A percentile compares a stretch with the other conserved stretches of the same genome.
These are phyloP conservation scores for Anarrhichthys ocellatus DNA, from an alignment of 2,113 vertebrate genomes.

Conservation along the genomic window DNA sequence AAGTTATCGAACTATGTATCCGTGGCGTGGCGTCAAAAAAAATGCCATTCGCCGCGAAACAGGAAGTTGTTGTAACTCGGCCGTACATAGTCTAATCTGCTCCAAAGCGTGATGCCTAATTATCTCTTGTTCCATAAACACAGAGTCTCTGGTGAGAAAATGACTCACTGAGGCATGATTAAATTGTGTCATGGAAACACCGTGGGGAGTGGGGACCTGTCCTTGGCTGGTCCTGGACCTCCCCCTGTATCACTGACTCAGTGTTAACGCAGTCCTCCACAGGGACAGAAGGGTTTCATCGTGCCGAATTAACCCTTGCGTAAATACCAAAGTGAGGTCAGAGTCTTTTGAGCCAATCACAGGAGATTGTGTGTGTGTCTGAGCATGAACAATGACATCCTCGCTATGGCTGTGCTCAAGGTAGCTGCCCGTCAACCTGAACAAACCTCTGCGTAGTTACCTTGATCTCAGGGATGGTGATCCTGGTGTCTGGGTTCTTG, in stretches of 20 bases:
- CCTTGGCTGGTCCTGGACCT: constrained; percentile 19
- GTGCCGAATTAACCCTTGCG: constrained; percentile 14
- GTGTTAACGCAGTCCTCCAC: not conserved
- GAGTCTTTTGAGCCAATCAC: not conserved
- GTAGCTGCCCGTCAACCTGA: not conserved
- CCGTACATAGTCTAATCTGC: no score
- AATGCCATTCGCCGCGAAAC: no score
- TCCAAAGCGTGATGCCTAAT: constrained; percentile 8
- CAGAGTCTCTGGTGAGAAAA: constrained; percentile 43
- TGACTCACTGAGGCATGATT: constrained; percentile 41
- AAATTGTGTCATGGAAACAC: constrained; percentile 45
- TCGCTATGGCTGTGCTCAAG: not conserved
- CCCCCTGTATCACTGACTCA: not conserved
- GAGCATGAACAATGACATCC: not conserved
- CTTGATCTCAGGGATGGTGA: constrained; percentile 95
- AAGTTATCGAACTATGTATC: no score
- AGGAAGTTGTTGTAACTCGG: no score
- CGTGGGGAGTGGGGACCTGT: not conserved
- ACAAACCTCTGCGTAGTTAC: constrained; percentile 70
- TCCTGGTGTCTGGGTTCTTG: constrained; percentile 94
- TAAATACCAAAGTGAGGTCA: constrained; percentile 4
- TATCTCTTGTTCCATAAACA: constrained; percentile 39
- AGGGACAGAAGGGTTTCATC: constrained; percentile 39
- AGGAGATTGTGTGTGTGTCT: not conserved
- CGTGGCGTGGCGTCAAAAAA: no score